Evolutionary conservation across 2,888 invertebrate genomes (phyloP).

Genomic region (Amiota minor): DNA sequence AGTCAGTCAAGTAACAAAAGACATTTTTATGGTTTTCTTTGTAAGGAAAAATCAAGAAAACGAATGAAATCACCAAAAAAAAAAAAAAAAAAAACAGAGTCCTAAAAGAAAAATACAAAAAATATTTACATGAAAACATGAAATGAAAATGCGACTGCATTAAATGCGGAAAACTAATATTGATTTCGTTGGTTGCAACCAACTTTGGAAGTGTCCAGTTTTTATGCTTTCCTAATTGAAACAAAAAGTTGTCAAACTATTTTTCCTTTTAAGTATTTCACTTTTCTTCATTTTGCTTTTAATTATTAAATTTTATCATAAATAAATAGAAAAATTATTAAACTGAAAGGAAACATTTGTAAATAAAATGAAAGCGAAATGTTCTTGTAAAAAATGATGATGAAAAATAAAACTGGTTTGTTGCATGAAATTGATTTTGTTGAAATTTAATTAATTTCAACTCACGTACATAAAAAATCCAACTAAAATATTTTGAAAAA

Average conservation of each 20-base stretch:
- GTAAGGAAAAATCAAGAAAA: not conserved
- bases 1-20: not conserved
- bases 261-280: too few species aligned
- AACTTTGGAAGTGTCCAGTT: slow-evolving; percentile 17
- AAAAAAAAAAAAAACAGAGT: not conserved
- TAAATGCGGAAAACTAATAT: slow-evolving; percentile 27
- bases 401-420: not conserved
- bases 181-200: slow-evolving; percentile 1
- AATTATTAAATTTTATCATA: too few species aligned
- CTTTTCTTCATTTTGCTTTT: too few species aligned
- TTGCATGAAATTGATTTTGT: not conserved
- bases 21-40: slow-evolving; percentile 1
- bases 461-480: too few species aligned
- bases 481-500: too few species aligned
- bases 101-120: too few species aligned
- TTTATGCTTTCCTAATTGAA: not conserved
- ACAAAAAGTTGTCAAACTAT: too few species aligned
- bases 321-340: too few species aligned
- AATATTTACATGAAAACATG: not conserved
- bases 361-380: not conserved
- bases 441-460: too few species aligned
- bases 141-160: slow-evolving; percentile 12
- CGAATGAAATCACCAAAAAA: not conserved
- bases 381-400: not conserved
- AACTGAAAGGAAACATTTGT: not conserved